phyloP scores from a whole-genome alignment of 2,888 invertebrate species.

The Tetranychus piercei region DNA sequence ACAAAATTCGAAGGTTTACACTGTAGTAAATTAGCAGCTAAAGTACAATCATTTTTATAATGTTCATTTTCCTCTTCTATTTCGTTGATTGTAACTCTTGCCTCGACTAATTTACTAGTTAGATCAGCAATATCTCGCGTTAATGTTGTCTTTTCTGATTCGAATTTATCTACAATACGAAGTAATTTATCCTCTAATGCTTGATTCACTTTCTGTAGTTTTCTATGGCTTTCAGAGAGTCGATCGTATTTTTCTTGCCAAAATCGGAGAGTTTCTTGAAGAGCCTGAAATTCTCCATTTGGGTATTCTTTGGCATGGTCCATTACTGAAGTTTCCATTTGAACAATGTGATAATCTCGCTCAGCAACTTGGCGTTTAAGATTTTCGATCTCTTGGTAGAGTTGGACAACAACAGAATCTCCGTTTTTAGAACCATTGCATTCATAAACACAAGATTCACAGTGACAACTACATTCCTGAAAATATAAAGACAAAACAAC shows the following conservation, averaged over 20 bases:
- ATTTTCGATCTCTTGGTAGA: conserved; percentile 69
- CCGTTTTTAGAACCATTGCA: conserved; percentile 3
- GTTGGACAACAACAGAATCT: conserved; percentile 36
- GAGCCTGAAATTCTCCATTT: conserved; percentile 53
- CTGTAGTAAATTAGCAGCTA: conserved; percentile 79
- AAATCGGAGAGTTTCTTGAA: conserved; percentile 61
- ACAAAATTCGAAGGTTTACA: conserved; percentile 88
- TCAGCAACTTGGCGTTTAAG: conserved; percentile 61
- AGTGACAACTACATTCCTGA: conserved; percentile 9
- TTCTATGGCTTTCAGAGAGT: conserved; percentile 74
- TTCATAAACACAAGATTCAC: conserved; percentile 3
- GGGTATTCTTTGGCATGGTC: conserved; percentile 46
- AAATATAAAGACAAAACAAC: not conserved
- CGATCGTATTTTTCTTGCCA: conserved; percentile 84
- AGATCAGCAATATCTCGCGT: conserved; percentile 69
- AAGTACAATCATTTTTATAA: conserved; percentile 76
- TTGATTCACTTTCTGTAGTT: conserved; percentile 83
- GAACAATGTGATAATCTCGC: conserved; percentile 60
- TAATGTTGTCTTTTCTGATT: conserved; percentile 65
- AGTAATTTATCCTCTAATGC: conserved; percentile 79
- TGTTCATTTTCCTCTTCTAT: conserved; percentile 45
- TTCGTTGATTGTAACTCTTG: conserved; percentile 32
- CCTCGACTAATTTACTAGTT: conserved; percentile 34
- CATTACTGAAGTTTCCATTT: conserved; percentile 66
- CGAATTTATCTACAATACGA: conserved; percentile 69